Percentiles rank a stretch among this genome's conserved stretches.
These are phyloP conservation scores for Elanus axillaris DNA, from an alignment of 2,113 vertebrate genomes.

Conservation along the genomic window DNA sequence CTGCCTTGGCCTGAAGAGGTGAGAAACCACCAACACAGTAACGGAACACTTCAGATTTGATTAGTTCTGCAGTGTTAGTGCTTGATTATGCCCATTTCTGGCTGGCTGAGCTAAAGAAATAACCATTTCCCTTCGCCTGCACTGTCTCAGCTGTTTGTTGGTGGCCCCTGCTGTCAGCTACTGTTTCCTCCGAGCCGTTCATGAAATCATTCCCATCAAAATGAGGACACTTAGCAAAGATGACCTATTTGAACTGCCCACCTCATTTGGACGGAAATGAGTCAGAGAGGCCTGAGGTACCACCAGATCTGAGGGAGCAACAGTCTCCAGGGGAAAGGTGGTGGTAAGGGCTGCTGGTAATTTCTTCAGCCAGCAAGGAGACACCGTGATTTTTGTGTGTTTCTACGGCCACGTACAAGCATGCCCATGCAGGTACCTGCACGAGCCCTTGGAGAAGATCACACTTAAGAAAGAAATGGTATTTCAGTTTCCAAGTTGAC, in stretches of 20 bases:
- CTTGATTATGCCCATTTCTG: background rate
- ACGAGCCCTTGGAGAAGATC: background rate
- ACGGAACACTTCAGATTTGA: background rate
- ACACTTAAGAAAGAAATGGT: background rate
- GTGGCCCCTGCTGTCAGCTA: background rate
- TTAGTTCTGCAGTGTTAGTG: background rate
- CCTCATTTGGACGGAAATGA: fast-evolving
- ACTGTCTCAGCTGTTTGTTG: background rate
- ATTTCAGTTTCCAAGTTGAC: background rate
- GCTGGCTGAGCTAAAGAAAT: background rate
- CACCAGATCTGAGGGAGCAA: background rate
- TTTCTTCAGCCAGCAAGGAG: background rate
- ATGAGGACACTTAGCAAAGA: background rate
- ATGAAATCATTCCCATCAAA: background rate
- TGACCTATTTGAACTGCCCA: background rate
- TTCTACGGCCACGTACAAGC: background rate
- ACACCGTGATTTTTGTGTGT: background rate
- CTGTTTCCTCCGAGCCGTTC: background rate
- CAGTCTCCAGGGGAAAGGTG: background rate
- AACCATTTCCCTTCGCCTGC: background rate
- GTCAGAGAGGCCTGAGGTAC: background rate
- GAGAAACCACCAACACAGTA: background rate
- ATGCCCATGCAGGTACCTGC: background rate
- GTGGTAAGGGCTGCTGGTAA: background rate
- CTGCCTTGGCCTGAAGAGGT: background rate